Conservation (phyloP, 1,140 invertebrate genomes). For the Mercenaria mercenaria region DNA sequence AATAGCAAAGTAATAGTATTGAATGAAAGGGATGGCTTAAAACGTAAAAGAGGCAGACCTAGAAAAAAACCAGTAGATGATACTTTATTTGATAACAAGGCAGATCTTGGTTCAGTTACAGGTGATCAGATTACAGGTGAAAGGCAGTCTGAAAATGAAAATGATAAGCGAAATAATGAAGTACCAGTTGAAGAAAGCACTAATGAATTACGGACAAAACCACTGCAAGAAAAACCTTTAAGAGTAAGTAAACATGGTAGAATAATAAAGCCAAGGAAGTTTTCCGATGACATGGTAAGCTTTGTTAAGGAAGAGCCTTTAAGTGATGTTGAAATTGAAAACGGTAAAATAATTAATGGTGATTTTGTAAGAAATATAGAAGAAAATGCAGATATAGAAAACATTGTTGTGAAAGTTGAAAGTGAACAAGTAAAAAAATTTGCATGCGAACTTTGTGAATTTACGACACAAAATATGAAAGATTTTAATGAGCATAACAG, state of each 20-base stretch:
- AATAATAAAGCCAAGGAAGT: conserved; percentile 46
- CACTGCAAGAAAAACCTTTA: background rate
- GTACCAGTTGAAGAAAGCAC: background rate
- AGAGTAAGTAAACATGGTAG: conserved; percentile 51
- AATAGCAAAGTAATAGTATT: background rate
- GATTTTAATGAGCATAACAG: conserved; percentile 82
- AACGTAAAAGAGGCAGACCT: conserved; percentile 68
- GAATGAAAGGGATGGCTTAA: background rate
- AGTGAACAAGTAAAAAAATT: conserved; percentile 60
- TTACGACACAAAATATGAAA: conserved; percentile 71
- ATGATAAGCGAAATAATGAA: conserved; percentile 34
- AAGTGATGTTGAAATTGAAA: conserved; percentile 17
- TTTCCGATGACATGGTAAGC: conserved; percentile 54
- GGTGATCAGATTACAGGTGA: background rate
- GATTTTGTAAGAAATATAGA: background rate
- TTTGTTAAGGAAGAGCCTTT: conserved; percentile 49
- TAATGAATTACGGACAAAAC: background rate
- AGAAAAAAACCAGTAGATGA: conserved; percentile 46
- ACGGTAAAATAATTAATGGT: conserved; percentile 20
- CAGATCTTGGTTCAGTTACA: background rate
- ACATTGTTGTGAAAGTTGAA: conserved; percentile 43
- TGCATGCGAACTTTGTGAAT: conserved; percentile 77
- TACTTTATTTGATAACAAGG: background rate
- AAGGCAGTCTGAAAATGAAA: conserved; percentile 49
- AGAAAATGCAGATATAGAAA: conserved; percentile 23